Evolutionary conservation across 2,797 vertebrate species (phyloP).

Genomic region (Takifugu rubripes): DNA sequence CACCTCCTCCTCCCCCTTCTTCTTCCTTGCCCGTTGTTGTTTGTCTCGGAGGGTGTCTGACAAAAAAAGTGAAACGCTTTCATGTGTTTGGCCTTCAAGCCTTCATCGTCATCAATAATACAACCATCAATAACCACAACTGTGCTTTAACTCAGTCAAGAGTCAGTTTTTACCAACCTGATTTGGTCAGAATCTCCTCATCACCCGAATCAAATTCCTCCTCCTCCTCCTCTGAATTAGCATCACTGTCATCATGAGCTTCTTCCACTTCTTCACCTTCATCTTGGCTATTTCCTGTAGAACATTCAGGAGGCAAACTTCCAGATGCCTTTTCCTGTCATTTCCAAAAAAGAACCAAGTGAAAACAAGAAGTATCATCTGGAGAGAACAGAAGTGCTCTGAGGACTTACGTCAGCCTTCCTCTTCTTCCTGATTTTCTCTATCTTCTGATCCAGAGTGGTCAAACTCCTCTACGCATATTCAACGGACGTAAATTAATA

Average conservation of each 20-base stretch:
- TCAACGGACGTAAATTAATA: not conserved
- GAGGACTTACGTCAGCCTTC: slow-evolving; percentile 80
- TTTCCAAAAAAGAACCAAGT: not conserved
- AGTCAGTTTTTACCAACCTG: slow-evolving; percentile 69
- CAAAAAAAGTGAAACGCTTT: not conserved
- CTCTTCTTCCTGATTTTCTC: slow-evolving; percentile 89
- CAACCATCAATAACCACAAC: too few species aligned
- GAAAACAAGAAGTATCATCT: not conserved
- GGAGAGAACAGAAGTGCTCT: not conserved
- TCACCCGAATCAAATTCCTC: slow-evolving; percentile 83
- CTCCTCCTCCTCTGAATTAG: slow-evolving; percentile 5
- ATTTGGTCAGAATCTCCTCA: slow-evolving; percentile 86
- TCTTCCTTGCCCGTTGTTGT: slow-evolving; percentile 70
- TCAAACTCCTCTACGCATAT: slow-evolving; percentile 78
- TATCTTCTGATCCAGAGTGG: slow-evolving; percentile 94
- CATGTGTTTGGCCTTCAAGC: too few species aligned
- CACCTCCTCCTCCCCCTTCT: slow-evolving; percentile 58
- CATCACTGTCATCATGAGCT: not conserved
- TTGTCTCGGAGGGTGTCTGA: slow-evolving; percentile 88
- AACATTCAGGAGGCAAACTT: slow-evolving; percentile 52
- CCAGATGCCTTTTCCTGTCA: slow-evolving; percentile 75
- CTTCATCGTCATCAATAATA: too few species aligned
- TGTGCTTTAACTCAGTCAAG: not conserved
- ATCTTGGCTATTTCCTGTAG: slow-evolving; percentile 29
- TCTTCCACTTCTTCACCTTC: slow-evolving; percentile 48